These are phyloP conservation scores for Istiophorus platypterus DNA, from an alignment of 2,113 vertebrate genomes.

Conservation along the genomic window DNA sequence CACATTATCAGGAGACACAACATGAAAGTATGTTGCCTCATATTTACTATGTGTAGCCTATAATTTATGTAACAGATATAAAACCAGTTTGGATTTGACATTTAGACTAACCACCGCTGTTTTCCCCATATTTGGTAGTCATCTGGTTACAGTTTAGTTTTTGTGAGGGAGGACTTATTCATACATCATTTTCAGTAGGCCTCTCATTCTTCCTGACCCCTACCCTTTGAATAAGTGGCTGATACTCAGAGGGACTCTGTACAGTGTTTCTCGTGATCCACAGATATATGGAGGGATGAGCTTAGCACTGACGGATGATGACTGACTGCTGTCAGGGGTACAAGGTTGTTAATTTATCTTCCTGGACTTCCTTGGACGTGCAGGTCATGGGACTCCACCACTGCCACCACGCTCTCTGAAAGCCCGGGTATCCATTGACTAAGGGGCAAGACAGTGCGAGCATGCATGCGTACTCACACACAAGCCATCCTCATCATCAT, in stretches of 20 bases:
- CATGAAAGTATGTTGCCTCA: background rate
- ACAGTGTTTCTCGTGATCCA: constrained; percentile 13
- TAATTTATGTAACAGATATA: background rate
- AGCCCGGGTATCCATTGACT: background rate
- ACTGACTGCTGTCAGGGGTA: constrained; percentile 61
- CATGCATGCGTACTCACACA: background rate
- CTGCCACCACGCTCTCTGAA: background rate
- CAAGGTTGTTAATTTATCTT: constrained; percentile 62
- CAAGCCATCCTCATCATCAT: constrained; percentile 26
- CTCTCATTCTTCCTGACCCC: background rate
- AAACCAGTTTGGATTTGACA: background rate
- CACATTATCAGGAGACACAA: constrained; percentile 2
- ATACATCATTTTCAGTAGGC: background rate
- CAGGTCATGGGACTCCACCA: constrained; percentile 30
- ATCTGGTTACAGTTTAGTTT: background rate
- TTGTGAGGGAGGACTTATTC: background rate
- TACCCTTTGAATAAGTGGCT: background rate
- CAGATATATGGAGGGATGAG: constrained; percentile 2
- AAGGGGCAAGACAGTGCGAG: background rate
- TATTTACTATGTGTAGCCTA: background rate
- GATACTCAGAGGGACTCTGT: background rate
- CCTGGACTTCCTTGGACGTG: constrained; percentile 17
- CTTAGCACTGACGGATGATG: constrained; percentile 44
- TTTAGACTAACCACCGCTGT: background rate
- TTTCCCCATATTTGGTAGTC: background rate